A percentile compares a stretch with the other conserved stretches of the same genome.
These are phyloP conservation scores for Synanthedon andrenaeformis DNA, from an alignment of 2,888 invertebrate genomes.

Conservation along the genomic window DNA sequence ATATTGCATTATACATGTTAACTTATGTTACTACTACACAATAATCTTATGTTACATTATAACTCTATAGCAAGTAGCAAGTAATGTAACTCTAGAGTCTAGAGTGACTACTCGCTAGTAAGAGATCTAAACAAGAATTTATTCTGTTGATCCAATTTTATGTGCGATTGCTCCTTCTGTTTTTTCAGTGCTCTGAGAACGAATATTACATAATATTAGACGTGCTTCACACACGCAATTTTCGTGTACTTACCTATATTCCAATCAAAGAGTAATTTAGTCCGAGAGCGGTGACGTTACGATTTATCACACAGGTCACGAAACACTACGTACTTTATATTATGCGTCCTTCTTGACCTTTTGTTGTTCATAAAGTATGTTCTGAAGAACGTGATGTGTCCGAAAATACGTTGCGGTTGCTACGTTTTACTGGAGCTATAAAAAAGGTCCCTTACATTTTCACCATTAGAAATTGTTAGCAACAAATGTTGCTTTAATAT, in stretches of 20 bases:
- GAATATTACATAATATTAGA: too few species aligned
- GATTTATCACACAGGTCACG: conserved; percentile 9
- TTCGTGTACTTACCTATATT: not conserved
- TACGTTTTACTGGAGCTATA: conserved; percentile 39
- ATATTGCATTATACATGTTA: too few species aligned
- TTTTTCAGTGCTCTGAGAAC: too few species aligned
- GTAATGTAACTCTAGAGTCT: too few species aligned
- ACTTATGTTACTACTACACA: too few species aligned
- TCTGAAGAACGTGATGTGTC: conserved; percentile 23
- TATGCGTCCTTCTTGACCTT: conserved; percentile 19
- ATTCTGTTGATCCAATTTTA: too few species aligned
- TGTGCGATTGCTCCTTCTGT: too few species aligned
- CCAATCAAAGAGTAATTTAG: not conserved
- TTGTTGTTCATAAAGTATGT: conserved; percentile 25
- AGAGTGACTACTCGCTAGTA: too few species aligned
- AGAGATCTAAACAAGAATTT: too few species aligned
- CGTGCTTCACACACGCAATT: too few species aligned
- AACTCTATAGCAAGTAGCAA: too few species aligned
- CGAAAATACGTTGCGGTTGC: conserved; percentile 27
- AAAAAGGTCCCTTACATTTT: conserved; percentile 10
- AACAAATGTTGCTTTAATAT: not conserved
- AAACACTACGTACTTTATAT: conserved; percentile 10
- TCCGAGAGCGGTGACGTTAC: not conserved
- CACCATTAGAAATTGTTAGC: not conserved
- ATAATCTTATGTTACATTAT: too few species aligned